Conservation (phyloP, 2,797 vertebrate genomes). For the Otolemur crassicaudatus region DNA sequence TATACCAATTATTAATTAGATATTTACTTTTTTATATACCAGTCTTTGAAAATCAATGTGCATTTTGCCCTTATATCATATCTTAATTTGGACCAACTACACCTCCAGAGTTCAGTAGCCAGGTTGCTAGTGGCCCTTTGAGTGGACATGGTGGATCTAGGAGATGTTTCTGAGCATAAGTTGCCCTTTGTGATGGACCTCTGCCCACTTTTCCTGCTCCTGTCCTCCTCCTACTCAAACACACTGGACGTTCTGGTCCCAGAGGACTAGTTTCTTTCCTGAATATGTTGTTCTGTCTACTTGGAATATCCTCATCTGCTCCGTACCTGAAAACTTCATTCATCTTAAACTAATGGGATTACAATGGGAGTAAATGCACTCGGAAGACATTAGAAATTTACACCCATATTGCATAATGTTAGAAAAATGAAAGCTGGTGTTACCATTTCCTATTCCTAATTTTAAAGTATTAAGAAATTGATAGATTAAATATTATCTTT, state of each 20-base stretch:
- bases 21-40: not conserved
- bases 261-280: not conserved
- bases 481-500: not conserved
- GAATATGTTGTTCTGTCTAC: not conserved
- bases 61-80: not conserved
- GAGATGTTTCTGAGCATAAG: not conserved
- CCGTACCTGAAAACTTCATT: not conserved
- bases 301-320: not conserved
- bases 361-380: not conserved
- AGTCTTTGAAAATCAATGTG: not conserved
- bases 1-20: not conserved
- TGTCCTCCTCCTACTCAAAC: not conserved
- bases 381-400: constrained; percentile 15
- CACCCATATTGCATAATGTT: not conserved
- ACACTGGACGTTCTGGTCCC: not conserved
- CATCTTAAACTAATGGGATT: not conserved
- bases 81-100: not conserved
- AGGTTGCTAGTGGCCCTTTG: not conserved
- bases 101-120: not conserved
- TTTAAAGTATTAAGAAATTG: constrained; percentile 5
- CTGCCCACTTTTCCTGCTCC: not conserved
- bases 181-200: not conserved
- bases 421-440: not conserved
- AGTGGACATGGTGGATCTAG: not conserved
- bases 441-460: not conserved